Evolutionary conservation across 2,113 vertebrate species (phyloP), one percentile per base, ranked within the genome.

Genomic region (Erpornis zantholeuca): DNA sequence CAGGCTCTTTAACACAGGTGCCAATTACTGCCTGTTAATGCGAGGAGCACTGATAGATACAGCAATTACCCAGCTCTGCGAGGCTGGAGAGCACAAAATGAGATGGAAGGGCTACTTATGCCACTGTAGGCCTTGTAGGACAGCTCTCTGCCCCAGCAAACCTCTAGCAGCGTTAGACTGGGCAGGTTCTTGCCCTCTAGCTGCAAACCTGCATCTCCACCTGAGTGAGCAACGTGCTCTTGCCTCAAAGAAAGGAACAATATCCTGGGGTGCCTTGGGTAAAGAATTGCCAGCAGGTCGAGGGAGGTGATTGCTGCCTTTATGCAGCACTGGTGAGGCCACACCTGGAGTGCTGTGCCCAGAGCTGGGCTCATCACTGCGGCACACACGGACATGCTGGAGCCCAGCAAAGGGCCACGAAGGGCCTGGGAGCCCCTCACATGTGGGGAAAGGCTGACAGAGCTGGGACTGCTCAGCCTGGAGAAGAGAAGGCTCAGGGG

Each of bases 1-100:
- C 82, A 88, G 75, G 71, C 85, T 96, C 75, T 82, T 90, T 90
- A 91, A 82, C 60, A 71, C 71, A 90, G 94, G 85, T 80, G 92
- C 68, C 91, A 91, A 83, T 96, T 95, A 94, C 82, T 63, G 71
- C 63, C 79, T 77, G 71, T 80, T 91, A 92, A 88, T 15, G 85
- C 40, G 47, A 69, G 88, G 56, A 86, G 92, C 70, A 64, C 47
- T 63, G 87, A 87, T 66, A 93, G 70, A 88, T n/a, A 94, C 47
- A 91, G 90, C 89, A 72, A 82, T 93, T 91, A 90, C 57, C 47
- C 56, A 54, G 78, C 57, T 75, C 50, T 33, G 63, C 57, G 23
- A 72, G n/a, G 54, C 80, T 92, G 83, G 33, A 71, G 81, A 92
- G 90, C 35, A 61, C 19, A 38, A 53, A 42, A 45, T 35, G 38